Evolutionary conservation across 2,888 invertebrate genomes (phyloP), one percentile per base, ranked within the genome.

Genomic region (Rhagium mordax): DNA sequence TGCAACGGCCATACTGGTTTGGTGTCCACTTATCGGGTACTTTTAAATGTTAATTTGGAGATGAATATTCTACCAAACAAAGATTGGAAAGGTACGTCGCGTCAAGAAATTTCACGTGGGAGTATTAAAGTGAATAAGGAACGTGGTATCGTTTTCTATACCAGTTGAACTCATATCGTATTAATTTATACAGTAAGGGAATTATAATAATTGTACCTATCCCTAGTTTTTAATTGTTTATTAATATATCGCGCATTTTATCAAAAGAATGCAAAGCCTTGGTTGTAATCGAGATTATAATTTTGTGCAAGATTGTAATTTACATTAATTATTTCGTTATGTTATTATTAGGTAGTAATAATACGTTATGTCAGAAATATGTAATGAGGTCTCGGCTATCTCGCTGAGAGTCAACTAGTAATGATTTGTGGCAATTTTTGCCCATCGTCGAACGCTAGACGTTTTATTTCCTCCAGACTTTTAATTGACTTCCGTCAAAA

Each of bases 1-100:
- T 41, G 41, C 41, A 41, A 41, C 41, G 13, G 41, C 13, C 41
- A 41, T n/a, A 41, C 41, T 41, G 41, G 41, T 41, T 41, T 41
- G 41, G 41, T 3, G 41, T 41, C n/a, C 41, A 41, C 41, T 41
- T 41, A 41, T 41, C 41, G 1, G n/a, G 41, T 15, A 1, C 10
- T 41, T 41, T 41, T 41, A 41, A 10, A 41, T 41, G 41, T 41
- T n/a, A 41, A 41, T 41, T 41, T n/a, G 41, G 41, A 41, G 41
- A 41, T 51, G 20, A 10, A 51, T 51, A 51, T 51, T 51, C 51
- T 51, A 51, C 16, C 18, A 60, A 60, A 18, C 59, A 15, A 29
- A 33, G 33, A 41, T 60, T 60, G 10, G 61, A 61, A 61, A 61
- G 61, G 61, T 33, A 47, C 15, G 24, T 48, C 48, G n/a, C n/a